Base-by-base conservation (phyloP, 2,888 invertebrate species). In the Synanthedon andrenaeformis region DNA sequence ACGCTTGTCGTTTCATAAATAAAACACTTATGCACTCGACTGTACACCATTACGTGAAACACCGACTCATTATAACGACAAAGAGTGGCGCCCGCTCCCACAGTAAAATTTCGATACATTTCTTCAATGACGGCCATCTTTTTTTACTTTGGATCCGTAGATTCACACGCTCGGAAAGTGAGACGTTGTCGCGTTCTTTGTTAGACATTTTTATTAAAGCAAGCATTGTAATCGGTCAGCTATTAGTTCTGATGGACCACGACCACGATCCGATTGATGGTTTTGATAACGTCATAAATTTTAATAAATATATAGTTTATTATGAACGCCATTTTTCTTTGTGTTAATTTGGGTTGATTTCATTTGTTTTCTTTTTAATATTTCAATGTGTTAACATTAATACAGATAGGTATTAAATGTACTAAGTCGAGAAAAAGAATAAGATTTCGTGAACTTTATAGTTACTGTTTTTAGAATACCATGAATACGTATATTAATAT, bases 121-220 rank as follows among this genome's bases (percentile, higher is more conserved):
- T 79, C 72, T 69, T 76, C 78, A 79, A 77, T 75, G 76, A 70
- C 69, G 59, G 70, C 65, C 67, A 65, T 69, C 60, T 65, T 59
- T 57, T 58, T 62, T 66, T 64, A 62, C 64, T 57, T 55, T 57
- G 58, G 54, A 62, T 59, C 55, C 58, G 58, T 59, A 69, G 72
- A 72, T 82, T 82, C 82, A 82, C 82, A 82, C 82, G 82, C 67
- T 77, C 54, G 63, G 55, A 64, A 71, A 76, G 72, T 74, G 75
- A 72, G 71, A 70, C 65, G 67, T 69, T 74, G 74, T 72, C 70
- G 68, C 61, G 59, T 57, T 59, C 63, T 64, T 65, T 69, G 67
- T 68, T 60, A 62, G 62, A 62, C 60, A 56, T 60, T 67, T 68
- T 67, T 61, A 63, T 65, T 65, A 63, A 72, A 69, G 69, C 60